phyloP scores from a whole-genome alignment of 1,140 invertebrate genomes.

The Apis laboriosa region DNA sequence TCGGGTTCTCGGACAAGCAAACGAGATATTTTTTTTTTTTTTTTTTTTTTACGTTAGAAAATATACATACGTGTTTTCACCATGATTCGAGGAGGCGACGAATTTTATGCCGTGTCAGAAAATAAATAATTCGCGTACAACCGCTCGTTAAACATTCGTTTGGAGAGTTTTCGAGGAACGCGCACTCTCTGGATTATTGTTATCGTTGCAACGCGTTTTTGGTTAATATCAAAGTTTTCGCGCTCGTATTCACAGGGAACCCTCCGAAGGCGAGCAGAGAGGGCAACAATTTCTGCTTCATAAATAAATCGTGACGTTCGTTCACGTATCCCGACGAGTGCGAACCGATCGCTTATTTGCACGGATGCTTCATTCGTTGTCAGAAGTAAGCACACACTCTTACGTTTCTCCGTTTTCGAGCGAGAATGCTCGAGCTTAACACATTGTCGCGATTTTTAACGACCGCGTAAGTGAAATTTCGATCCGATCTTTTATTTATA shows the following conservation, averaged over 20 bases:
- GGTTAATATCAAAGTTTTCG: constrained; percentile 9
- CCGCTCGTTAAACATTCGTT: background rate
- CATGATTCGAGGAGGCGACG: too few species aligned
- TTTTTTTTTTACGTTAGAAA: too few species aligned
- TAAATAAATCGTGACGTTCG: constrained; percentile 39
- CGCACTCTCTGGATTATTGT: background rate
- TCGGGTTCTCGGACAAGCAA: too few species aligned
- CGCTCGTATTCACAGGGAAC: too few species aligned
- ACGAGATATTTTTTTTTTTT: too few species aligned
- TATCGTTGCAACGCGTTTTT: background rate
- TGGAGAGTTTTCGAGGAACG: background rate
- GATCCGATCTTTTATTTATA: too few species aligned
- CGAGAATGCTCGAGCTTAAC: background rate
- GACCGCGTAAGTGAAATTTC: background rate
- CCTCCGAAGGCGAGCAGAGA: background rate
- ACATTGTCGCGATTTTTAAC: background rate
- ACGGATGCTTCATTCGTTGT: background rate
- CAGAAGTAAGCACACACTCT: constrained; percentile 22
- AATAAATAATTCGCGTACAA: background rate
- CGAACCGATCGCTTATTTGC: constrained; percentile 41
- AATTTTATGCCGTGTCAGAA: background rate
- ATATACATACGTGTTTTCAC: too few species aligned
- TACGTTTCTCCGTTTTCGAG: background rate
- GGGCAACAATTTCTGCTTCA: constrained; percentile 24
- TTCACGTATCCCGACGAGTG: background rate